Evolutionary conservation across 2,113 vertebrate genomes (phyloP).

Genomic region (Ophthalmolycus amberensis): DNA sequence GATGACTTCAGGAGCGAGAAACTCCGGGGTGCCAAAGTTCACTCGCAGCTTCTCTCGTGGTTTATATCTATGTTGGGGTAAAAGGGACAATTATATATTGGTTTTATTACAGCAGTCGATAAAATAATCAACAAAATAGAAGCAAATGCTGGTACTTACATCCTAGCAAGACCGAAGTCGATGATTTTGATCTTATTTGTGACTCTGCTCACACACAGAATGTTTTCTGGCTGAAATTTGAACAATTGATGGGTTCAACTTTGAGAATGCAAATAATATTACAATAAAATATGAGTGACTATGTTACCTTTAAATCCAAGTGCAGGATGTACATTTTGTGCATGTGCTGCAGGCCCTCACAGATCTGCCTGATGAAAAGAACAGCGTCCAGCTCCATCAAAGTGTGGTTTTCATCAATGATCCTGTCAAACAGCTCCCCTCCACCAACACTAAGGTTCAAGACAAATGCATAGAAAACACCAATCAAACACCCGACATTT

Average conservation of each 20-base stretch:
- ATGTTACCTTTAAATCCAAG: constrained; percentile 94
- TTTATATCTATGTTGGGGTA: constrained; percentile 86
- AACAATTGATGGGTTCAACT: not conserved
- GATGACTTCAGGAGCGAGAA: constrained; percentile 95
- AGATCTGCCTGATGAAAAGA: constrained; percentile 95
- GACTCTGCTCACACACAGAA: constrained; percentile 83
- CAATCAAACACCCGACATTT: not conserved
- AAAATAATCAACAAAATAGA: not conserved
- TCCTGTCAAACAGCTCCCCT: constrained; percentile 89
- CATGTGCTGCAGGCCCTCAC: constrained; percentile 95
- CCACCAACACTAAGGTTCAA: constrained; percentile 79
- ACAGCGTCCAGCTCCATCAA: constrained; percentile 94
- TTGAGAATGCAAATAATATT: not conserved
- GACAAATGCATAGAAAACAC: constrained; percentile 1
- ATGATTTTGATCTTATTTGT: constrained; percentile 87
- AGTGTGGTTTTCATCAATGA: constrained; percentile 94
- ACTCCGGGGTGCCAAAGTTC: constrained; percentile 97
- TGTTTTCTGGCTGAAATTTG: constrained; percentile 83
- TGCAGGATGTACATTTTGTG: constrained; percentile 98
- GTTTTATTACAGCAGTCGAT: not conserved
- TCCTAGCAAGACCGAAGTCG: constrained; percentile 84
- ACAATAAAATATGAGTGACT: not conserved
- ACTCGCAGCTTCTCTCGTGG: constrained; percentile 94
- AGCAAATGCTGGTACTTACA: constrained; percentile 66
- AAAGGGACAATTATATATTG: not conserved